Base-by-base conservation (phyloP, 2,113 vertebrate species). In the Dipodomys spectabilis region DNA sequence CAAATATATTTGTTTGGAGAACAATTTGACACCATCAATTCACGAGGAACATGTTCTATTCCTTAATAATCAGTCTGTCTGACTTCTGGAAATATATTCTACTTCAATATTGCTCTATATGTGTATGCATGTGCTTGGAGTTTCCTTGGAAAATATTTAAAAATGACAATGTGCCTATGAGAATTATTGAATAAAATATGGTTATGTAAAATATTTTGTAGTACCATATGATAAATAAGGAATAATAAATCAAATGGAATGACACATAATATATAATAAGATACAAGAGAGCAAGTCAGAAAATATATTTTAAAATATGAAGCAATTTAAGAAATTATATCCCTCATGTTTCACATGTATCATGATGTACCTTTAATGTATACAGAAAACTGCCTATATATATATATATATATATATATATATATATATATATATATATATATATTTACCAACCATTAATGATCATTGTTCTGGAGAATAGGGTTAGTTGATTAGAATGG, bases 1-100 rank as follows among this genome's bases (percentile, higher is more conserved):
- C 7, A 84, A 44, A 6, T 2, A 11, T 7, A 9, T 19, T 16
- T 69, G 4, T 45, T 82, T 30, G 6, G 2, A 73, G 81, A 78
- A 62, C 22, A 45, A 35, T 35, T 18, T 35, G 3, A 71, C 6
- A 39, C 1, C 25, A 4, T 10, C 45, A 6, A 16, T 6, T 16
- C 19, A 27, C 15, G 15, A 1, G 13, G 35, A 30, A 44, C 35
- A 45, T 0, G 0, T 20, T 57, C 4, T 5, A 22, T 1, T 2
- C 30, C 32, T 83, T 15, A 32, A 30, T 23, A 32, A 30, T 23
- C 62, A 77, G 4, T 0, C 5, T 71, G 7, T 45, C 1, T 2
- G 2, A 49, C 15, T 35, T 53, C 6, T 39, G 20, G 27, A 6
- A 71, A 53, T 57, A 7, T 72, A 49, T 32, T 6, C 0, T 6